phyloP scores from a whole-genome alignment of 2,797 vertebrate species.

The Phylloscopus collybita region DNA sequence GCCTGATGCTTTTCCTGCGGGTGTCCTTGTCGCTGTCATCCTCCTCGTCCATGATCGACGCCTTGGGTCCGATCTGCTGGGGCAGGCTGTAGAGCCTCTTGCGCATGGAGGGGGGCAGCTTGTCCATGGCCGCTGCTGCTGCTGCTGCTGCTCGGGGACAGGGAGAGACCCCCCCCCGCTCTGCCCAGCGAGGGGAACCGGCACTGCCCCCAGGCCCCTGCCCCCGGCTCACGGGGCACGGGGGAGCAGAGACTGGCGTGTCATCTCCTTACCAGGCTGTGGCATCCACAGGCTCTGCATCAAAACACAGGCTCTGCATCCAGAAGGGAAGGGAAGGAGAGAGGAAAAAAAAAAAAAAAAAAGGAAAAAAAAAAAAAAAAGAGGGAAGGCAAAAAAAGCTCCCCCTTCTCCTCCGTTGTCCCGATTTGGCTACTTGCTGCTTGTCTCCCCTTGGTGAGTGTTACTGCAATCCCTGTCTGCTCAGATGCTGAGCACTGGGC shows the following conservation, averaged over 20 bases:
- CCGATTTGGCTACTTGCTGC: constrained; percentile 65
- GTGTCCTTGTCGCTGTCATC: constrained; percentile 88
- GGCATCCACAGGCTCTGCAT: constrained; percentile 48
- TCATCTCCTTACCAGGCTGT: constrained; percentile 53
- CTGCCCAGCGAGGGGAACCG: not conserved
- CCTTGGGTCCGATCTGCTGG: constrained; percentile 93
- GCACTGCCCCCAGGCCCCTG: not conserved
- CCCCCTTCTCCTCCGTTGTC: not conserved
- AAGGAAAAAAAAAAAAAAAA: not conserved
- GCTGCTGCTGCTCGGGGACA: not conserved
- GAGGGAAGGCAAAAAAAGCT: not conserved
- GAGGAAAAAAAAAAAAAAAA: not conserved
- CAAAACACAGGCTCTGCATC: constrained; percentile 47
- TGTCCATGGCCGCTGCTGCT: constrained; percentile 86
- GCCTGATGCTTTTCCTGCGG: constrained; percentile 89
- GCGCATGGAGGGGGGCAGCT: constrained; percentile 97
- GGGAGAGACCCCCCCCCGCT: not conserved
- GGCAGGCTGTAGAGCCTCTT: constrained; percentile 99
- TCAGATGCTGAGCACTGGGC: constrained; percentile 47
- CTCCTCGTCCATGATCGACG: constrained; percentile 92
- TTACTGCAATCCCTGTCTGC: constrained; percentile 41
- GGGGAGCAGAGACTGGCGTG: constrained; percentile 39
- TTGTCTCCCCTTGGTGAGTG: constrained; percentile 24
- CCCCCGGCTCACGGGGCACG: constrained; percentile 36
- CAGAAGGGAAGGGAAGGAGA: not conserved